phyloP scores from a whole-genome alignment of 2,888 invertebrate genomes.

The Poecilus cupreus region DNA sequence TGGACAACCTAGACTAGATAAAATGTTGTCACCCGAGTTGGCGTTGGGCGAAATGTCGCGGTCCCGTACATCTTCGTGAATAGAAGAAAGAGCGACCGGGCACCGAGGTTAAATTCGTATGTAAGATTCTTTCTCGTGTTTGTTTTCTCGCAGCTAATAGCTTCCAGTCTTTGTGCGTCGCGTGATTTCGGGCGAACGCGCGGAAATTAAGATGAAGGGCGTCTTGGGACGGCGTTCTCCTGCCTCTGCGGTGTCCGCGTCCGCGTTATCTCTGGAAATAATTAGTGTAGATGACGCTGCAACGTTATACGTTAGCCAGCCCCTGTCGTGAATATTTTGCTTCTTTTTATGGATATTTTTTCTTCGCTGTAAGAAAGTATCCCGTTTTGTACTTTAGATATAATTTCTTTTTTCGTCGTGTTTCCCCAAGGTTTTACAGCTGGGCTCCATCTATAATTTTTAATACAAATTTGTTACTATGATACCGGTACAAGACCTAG shows the following conservation, averaged over 20 bases:
- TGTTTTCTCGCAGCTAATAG: neutral
- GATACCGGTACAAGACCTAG: too few relatives aligned
- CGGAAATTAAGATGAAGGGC: constrained; percentile 47
- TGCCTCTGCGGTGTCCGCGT: neutral
- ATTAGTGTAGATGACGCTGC: constrained; percentile 39
- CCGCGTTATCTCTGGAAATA: constrained; percentile 31
- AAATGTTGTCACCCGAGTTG: too few relatives aligned
- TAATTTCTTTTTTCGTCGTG: constrained; percentile 1
- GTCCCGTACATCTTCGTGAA: neutral
- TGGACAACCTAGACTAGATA: too few relatives aligned
- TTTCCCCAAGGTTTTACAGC: neutral
- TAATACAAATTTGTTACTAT: too few relatives aligned
- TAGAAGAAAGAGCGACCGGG: neutral
- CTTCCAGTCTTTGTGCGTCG: constrained; percentile 2
- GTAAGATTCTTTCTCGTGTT: constrained; percentile 2
- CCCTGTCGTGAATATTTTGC: constrained; percentile 31
- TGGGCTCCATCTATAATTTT: neutral
- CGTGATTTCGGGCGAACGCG: constrained; percentile 9
- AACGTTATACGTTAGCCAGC: neutral
- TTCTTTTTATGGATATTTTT: constrained; percentile 40
- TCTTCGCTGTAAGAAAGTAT: neutral
- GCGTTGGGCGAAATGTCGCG: neutral
- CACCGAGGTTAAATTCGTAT: constrained; percentile 29
- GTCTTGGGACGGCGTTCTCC: constrained; percentile 1
- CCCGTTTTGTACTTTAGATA: constrained; percentile 9